Percentiles rank a stretch among this genome's conserved stretches.
Conservation (phyloP, 2,888 invertebrate species). For the Nephrotoma flavescens region DNA sequence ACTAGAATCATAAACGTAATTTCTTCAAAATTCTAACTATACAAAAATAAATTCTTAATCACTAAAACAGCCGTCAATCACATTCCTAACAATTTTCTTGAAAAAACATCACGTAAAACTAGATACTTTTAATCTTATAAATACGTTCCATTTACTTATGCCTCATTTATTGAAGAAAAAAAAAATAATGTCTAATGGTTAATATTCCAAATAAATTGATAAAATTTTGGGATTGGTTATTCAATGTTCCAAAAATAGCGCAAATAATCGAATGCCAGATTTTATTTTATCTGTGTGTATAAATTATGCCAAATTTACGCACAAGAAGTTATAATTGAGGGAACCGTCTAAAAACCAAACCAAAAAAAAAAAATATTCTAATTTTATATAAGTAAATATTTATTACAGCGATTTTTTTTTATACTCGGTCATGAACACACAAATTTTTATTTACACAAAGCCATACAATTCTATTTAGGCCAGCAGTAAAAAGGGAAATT, state of each 20-base stretch:
- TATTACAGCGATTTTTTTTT: not conserved
- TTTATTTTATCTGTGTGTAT: not conserved
- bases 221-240: not conserved
- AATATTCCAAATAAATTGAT: not conserved
- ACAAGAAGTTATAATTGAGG: not conserved
- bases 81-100: not conserved
- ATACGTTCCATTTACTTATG: too few species aligned
- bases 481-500: not conserved
- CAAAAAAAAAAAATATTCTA: not conserved
- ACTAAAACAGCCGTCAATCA: not conserved
- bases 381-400: not conserved
- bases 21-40: not conserved
- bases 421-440: not conserved
- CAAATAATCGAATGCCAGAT: not conserved
- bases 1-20: not conserved
- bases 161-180: not conserved
- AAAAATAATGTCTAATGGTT: not conserved
- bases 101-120: not conserved
- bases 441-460: not conserved
- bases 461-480: not conserved
- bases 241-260: not conserved
- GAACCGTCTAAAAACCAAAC: not conserved
- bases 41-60: not conserved
- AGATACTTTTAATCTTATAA: not conserved
- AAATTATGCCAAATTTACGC: not conserved